A percentile compares a stretch with the other conserved stretches of the same genome.
Evolutionary conservation across 2,888 invertebrate species (phyloP).

Genomic region (Oligia strigilis): DNA sequence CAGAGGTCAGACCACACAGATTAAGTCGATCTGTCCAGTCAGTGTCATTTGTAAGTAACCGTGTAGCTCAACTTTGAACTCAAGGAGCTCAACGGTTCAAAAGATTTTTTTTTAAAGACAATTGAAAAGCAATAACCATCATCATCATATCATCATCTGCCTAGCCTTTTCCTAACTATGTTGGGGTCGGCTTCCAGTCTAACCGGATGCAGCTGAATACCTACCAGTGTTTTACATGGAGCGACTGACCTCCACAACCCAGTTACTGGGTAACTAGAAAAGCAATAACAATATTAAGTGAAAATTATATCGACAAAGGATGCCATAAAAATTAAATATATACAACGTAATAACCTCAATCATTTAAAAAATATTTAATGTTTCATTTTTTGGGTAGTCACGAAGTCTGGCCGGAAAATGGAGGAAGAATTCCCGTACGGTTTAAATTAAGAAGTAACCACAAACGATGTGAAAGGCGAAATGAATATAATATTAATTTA

Average conservation of each 20-base stretch:
- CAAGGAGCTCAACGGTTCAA: too few relatives aligned
- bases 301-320: too few relatives aligned
- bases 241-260: too few relatives aligned
- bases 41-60: too few relatives aligned
- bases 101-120: too few relatives aligned
- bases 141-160: too few relatives aligned
- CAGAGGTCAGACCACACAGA: neutral
- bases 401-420: neutral
- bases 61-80: too few relatives aligned
- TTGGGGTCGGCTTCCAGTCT: too few relatives aligned
- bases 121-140: neutral
- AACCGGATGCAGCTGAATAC: too few relatives aligned
- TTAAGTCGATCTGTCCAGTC: neutral
- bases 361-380: neutral
- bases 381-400: neutral
- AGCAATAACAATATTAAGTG: neutral
- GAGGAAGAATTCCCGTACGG: constrained; percentile 1
- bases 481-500: constrained; percentile 20
- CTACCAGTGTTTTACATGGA: too few relatives aligned
- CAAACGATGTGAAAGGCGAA: constrained; percentile 9
- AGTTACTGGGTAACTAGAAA: too few relatives aligned
- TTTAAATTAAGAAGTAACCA: constrained; percentile 30
- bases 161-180: too few relatives aligned
- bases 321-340: neutral
- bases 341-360: neutral